Evolutionary conservation across 92 coral and sea anemone species (phyloP).

Genomic region (Epizoanthus fatuus): DNA sequence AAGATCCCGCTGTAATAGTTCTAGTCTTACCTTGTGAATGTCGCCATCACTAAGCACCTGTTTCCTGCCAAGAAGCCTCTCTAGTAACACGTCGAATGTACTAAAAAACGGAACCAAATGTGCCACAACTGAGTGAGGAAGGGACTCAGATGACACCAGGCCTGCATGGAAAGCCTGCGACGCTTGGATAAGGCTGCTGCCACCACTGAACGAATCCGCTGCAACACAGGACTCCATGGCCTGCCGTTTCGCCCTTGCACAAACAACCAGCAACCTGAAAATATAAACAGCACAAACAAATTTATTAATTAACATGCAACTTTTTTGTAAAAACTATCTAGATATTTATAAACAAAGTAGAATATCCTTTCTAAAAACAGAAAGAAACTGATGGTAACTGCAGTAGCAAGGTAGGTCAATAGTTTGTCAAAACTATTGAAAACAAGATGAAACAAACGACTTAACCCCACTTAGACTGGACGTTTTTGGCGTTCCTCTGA

Average conservation of each 20-base stretch:
- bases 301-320: too few relatives aligned
- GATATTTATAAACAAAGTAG: too few relatives aligned
- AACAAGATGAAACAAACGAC: too few relatives aligned
- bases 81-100: slow-evolving; percentile 57
- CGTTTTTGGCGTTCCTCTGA: too few relatives aligned
- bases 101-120: slow-evolving; percentile 88
- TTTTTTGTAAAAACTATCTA: too few relatives aligned
- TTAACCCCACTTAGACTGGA: too few relatives aligned
- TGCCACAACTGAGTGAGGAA: slow-evolving; percentile 89
- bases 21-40: slow-evolving; percentile 68
- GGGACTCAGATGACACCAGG: slow-evolving; percentile 68
- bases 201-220: not conserved
- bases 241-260: not conserved
- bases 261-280: slow-evolving; percentile 19
- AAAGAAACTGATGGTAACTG: too few relatives aligned
- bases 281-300: too few relatives aligned
- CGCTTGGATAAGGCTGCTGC: not conserved
- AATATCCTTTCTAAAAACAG: too few relatives aligned
- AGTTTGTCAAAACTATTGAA: too few relatives aligned
- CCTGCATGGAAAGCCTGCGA: slow-evolving; percentile 53
- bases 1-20: not conserved
- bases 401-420: too few relatives aligned
- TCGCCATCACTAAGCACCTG: slow-evolving; percentile 55
- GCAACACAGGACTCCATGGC: not conserved
- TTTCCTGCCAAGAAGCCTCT: slow-evolving; percentile 46